These are phyloP conservation scores for Myathropa florea DNA, from an alignment of 2,888 invertebrate genomes.

Conservation along the genomic window DNA sequence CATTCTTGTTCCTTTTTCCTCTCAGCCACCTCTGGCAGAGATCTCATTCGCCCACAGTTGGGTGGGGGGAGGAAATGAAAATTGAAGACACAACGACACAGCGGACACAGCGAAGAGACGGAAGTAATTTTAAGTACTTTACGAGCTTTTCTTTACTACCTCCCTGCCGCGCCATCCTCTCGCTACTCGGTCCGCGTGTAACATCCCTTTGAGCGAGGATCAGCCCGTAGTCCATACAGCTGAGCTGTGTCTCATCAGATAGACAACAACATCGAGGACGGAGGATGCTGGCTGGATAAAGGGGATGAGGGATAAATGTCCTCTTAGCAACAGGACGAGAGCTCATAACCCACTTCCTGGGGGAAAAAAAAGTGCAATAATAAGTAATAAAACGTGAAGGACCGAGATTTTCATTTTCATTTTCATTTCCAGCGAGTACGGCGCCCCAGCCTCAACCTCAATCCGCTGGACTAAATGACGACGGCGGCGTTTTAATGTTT, in stretches of 20 bases:
- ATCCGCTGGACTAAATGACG: neutral
- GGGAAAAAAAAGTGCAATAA: conserved; percentile 35
- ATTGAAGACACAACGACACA: conserved; percentile 49
- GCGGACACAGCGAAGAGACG: conserved; percentile 8
- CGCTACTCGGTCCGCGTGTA: neutral
- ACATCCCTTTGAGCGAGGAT: neutral
- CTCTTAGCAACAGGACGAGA: conserved; percentile 48
- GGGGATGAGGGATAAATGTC: conserved; percentile 15
- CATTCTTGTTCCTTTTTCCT: neutral
- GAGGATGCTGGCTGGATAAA: too few relatives aligned
- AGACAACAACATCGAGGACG: neutral
- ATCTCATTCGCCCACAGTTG: conserved; percentile 5
- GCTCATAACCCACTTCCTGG: conserved; percentile 60
- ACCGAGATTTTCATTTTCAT: conserved; percentile 23
- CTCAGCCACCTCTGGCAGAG: neutral
- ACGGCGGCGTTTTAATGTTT: conserved; percentile 11
- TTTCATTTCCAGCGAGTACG: neutral
- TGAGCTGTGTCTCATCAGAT: neutral
- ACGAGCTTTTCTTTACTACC: conserved; percentile 38
- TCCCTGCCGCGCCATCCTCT: neutral
- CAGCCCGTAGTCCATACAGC: neutral
- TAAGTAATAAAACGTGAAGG: conserved; percentile 53
- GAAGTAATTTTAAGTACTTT: conserved; percentile 65
- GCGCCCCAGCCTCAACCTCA: neutral
- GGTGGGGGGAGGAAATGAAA: conserved; percentile 50